phyloP scores from a whole-genome alignment of 2,888 invertebrate genomes.

The Hylaea fasciaria region DNA sequence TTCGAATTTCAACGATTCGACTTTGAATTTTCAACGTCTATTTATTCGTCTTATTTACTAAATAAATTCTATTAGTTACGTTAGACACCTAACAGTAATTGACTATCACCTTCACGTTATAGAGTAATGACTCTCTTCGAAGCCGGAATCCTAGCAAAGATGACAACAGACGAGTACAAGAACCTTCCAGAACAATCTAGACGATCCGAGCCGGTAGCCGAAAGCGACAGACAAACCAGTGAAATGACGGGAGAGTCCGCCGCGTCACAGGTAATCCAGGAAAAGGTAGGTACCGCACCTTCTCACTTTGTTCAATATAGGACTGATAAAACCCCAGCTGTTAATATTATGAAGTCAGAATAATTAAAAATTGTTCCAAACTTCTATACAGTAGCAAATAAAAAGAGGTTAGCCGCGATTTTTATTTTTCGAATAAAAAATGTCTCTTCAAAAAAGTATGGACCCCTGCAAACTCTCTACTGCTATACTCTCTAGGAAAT shows the following conservation, averaged over 20 bases:
- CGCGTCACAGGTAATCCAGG: constrained; percentile 56
- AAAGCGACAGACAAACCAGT: constrained; percentile 70
- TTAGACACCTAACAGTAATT: no score
- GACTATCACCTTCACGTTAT: constrained; percentile 21
- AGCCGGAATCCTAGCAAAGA: constrained; percentile 90
- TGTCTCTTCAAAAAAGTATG: neutral
- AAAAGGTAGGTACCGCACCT: neutral
- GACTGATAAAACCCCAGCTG: no score
- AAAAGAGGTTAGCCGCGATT: no score
- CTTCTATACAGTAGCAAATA: no score
- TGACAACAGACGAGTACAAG: constrained; percentile 90
- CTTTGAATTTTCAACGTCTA: no score
- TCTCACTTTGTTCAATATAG: no score
- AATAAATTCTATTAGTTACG: no score
- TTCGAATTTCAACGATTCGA: no score
- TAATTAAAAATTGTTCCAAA: no score
- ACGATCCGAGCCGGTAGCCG: constrained; percentile 75
- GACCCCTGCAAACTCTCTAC: neutral
- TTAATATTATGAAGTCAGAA: no score
- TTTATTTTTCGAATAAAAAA: no score
- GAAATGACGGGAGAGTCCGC: constrained; percentile 66
- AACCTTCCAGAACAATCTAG: constrained; percentile 85
- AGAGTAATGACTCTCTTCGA: constrained; percentile 90
- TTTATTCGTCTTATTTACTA: no score
- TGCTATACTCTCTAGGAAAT: neutral